Percentiles rank a stretch among this genome's conserved stretches.
Evolutionary conservation across 2,113 vertebrate species (phyloP).

Genomic region (cattle (Bos taurus)): ARS-UCD2.0 NC_037343.1:51109501-51110000

Average conservation of each 20-base stretch:
- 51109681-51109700: not conserved
- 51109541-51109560: not conserved
- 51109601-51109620: not conserved
- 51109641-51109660: too few species aligned
- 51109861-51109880: not conserved
- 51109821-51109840: not conserved
- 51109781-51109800: not conserved
- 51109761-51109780: not conserved
- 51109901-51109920: not conserved
- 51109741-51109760: not conserved
- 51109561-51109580: not conserved
- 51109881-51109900: not conserved
- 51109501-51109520: not conserved
- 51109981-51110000: not conserved
- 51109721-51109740: not conserved
- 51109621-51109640: not conserved
- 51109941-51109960: not conserved
- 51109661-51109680: not conserved
- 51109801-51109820: not conserved
- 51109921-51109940: not conserved
- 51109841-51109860: not conserved
- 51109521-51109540: not conserved
- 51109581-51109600: not conserved
- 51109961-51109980: not conserved
- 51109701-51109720: not conserved